A percentile compares a stretch with the other conserved stretches of the same genome.
Conservation (phyloP, 2,888 invertebrate species). For the Epinotia nisella region DNA sequence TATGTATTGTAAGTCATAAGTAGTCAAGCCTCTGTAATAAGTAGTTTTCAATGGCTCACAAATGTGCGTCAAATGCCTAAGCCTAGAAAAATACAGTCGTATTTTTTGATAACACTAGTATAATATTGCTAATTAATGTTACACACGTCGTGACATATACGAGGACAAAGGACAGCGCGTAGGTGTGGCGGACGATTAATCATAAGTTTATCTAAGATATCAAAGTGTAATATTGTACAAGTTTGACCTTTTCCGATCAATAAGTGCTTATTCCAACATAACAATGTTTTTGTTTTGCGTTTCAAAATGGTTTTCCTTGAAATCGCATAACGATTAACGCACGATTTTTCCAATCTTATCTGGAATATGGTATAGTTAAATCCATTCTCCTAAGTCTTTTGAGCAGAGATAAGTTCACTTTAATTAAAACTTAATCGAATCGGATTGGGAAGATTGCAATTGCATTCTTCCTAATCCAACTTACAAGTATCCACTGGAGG, state of each 20-base stretch:
- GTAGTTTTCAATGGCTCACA: not conserved
- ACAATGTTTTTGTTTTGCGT: too few species aligned
- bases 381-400: not conserved
- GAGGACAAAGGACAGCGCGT: not conserved
- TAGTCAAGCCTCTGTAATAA: not conserved
- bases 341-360: too few species aligned
- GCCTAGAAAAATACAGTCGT: not conserved
- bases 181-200: not conserved
- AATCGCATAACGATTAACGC: too few species aligned
- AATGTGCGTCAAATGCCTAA: not conserved
- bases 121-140: not conserved
- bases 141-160: not conserved
- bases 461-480: not conserved
- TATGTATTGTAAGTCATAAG: not conserved
- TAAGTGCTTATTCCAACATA: too few species aligned
- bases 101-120: not conserved
- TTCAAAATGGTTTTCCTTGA: too few species aligned
- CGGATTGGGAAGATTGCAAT: not conserved
- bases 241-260: too few species aligned
- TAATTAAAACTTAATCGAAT: conserved; percentile 10
- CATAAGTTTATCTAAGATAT: too few species aligned
- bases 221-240: too few species aligned
- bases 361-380: too few species aligned
- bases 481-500: not conserved
- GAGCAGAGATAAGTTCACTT: not conserved